Percentiles rank a stretch among this genome's conserved stretches.
These are phyloP conservation scores for Haliaeetus leucogaster DNA, from an alignment of 2,113 vertebrate species.

Conservation along the genomic window DNA sequence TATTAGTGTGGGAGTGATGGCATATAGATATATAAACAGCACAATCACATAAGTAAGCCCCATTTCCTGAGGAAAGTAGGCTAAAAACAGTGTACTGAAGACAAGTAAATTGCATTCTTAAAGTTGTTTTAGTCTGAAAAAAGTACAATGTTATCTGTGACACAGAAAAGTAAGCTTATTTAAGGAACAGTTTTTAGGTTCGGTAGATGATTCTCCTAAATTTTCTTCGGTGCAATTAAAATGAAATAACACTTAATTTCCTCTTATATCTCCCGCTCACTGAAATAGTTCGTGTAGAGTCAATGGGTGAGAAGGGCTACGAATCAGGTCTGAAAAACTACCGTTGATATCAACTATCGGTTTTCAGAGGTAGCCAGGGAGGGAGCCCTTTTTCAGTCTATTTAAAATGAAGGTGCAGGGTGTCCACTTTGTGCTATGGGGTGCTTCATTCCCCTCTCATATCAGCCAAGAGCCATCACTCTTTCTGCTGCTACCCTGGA, in stretches of 20 bases:
- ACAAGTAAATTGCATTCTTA: constrained; percentile 12
- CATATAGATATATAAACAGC: constrained; percentile 63
- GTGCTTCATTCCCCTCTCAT: neutral
- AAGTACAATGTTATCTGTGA: neutral
- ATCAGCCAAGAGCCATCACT: neutral
- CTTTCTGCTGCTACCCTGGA: neutral
- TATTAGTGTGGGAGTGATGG: constrained; percentile 69
- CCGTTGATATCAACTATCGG: rapidly evolving
- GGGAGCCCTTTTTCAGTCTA: neutral
- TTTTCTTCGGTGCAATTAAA: neutral
- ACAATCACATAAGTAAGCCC: constrained; percentile 56
- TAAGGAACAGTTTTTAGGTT: neutral
- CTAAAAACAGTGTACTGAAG: constrained; percentile 48
- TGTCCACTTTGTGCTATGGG: neutral
- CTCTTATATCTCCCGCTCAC: rapidly evolving
- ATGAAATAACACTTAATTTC: neutral
- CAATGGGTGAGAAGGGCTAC: rapidly evolving
- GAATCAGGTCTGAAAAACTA: neutral
- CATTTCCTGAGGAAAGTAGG: constrained; percentile 55
- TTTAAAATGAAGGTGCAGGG: neutral
- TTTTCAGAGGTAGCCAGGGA: neutral
- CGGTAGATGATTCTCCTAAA: neutral
- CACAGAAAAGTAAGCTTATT: neutral
- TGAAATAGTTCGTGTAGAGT: neutral
- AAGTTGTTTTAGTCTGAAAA: neutral